Evolutionary conservation across 2,888 invertebrate species (phyloP), one percentile per base, ranked within the genome.

Genomic region (Lobophora halterata): DNA sequence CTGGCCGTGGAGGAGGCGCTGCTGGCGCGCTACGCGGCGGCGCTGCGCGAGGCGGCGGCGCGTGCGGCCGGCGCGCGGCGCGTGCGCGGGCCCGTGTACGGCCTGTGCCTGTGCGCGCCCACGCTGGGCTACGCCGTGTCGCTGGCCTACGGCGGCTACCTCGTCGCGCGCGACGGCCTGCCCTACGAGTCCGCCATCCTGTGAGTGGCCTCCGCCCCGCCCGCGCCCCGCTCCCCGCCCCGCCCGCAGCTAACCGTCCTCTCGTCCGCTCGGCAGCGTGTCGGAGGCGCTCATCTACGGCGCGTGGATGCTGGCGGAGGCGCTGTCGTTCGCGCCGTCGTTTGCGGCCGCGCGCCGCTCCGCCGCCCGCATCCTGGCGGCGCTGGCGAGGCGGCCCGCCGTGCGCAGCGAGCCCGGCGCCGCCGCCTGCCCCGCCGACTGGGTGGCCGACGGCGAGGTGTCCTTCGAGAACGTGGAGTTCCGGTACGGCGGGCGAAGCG

Each of bases 261-360:
- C 23, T 3, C 7, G 14, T 1, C 4, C 20, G 3, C 0, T 27
- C 35, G 39, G 3, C 65, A 93, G 92, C 42, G 93, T 94, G 0
- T 92, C 93, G 0, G 94, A 94, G 60, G 92, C 93, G 0, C 76
- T 94, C 17, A 92, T 94, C 56, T 93, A 93, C 63, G 94, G 94
- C 19, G 92, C 93, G 1, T 93, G 93, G 92, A 93, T 93, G 92
- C 61, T 94, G 56, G 94, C 93, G 0, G 93, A 93, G 64, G 92
- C 93, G 0, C 75, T 94, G 3, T 93, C 94, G 0, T 94, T 93
- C 70, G 93, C 93, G 2, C 94, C 94, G 0, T 93, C 91, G 70
- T 93, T 93, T 58, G 91, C 91, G 52, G 91, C 91, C 8, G 94
- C 93, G 1, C 88, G 90, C 29, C 82, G 93, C 8, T 91, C 93